Evolutionary conservation across 2,888 invertebrate species (phyloP), one percentile per base, ranked within the genome.

Genomic region (Caenorhabditis sinica): DNA sequence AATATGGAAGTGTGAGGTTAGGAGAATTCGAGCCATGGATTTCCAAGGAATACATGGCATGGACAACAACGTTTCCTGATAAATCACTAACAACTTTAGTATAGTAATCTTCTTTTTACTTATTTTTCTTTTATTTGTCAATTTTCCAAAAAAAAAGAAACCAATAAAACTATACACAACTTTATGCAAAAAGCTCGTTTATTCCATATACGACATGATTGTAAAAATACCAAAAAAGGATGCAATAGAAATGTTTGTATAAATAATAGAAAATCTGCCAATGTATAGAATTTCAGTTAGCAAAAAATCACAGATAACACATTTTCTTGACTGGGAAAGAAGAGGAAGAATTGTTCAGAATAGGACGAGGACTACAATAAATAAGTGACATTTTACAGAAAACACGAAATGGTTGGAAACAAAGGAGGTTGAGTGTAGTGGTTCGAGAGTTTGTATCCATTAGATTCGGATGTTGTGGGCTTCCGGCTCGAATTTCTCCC

Each of bases 401-500:
- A 60, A 9, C 13, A 9, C 13, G 56, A 1, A n/a, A 33, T 17
- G 43, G 40, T 23, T 68, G 2, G 33, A 45, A 13, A 20, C 15
- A 2, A 15, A 23, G 13, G 56, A 56, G 40, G 36, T 17, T 15
- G 53, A 13, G 3, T 20, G 23, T 17, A 17, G 23, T 23, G 28
- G 30, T 17, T 8, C 15, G 2, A 25, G 11, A 11, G 51, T n/a
- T 30, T 20, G 23, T 20, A 30, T 43, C 33, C 23, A 23, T 65
- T 60, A 90, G 49, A 85, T 65, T 63, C 86, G 89, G 93, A 97
- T 96, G 88, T 96, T 96, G 93, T 96, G 96, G 28, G 97, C 97
- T 93, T 97, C 97, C 0, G 98, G 98, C 89, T 97, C 94, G 94
- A 98, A 98, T 28, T 96, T 95, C 94, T 98, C 97, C 98, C 98